These are phyloP conservation scores for Thumatha senex DNA, from an alignment of 2,888 invertebrate species.

Conservation along the genomic window DNA sequence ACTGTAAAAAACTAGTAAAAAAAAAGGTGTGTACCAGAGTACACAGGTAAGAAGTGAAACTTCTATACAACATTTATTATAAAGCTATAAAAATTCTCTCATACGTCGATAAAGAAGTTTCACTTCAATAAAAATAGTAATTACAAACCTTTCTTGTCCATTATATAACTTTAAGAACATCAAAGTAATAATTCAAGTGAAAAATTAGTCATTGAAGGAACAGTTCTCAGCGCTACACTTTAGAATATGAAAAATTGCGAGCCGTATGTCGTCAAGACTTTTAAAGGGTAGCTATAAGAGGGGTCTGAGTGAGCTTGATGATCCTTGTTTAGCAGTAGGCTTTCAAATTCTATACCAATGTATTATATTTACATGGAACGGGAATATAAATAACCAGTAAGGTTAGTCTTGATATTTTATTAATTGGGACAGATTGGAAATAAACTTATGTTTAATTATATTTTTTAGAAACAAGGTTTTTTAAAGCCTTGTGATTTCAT, in stretches of 20 bases:
- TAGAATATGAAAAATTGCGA: slow-evolving; percentile 45
- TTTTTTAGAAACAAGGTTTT: too few species aligned
- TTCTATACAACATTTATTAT: too few species aligned
- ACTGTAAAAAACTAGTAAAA: too few species aligned
- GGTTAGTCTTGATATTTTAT: too few species aligned
- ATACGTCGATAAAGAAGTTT: too few species aligned
- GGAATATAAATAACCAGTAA: neutral
- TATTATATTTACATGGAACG: neutral
- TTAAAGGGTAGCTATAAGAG: slow-evolving; percentile 29
- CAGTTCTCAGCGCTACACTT: slow-evolving; percentile 37
- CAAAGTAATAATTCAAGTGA: slow-evolving; percentile 46
- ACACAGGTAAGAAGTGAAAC: too few species aligned
- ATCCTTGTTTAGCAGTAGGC: slow-evolving; percentile 11
- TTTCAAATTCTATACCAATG: slow-evolving; percentile 8
- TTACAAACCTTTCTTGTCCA: neutral
- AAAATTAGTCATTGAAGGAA: slow-evolving; percentile 58
- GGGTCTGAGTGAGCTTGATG: slow-evolving; percentile 9
- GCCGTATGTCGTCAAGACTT: slow-evolving; percentile 35
- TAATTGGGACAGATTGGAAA: too few species aligned
- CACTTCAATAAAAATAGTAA: too few species aligned
- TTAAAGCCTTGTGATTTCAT: too few species aligned
- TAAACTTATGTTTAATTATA: too few species aligned
- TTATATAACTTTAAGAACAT: slow-evolving; percentile 11
- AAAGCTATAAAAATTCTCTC: too few species aligned
- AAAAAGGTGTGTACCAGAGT: too few species aligned